Conservation (phyloP, 2,888 invertebrate genomes). For the Lithophane ornitopus region DNA sequence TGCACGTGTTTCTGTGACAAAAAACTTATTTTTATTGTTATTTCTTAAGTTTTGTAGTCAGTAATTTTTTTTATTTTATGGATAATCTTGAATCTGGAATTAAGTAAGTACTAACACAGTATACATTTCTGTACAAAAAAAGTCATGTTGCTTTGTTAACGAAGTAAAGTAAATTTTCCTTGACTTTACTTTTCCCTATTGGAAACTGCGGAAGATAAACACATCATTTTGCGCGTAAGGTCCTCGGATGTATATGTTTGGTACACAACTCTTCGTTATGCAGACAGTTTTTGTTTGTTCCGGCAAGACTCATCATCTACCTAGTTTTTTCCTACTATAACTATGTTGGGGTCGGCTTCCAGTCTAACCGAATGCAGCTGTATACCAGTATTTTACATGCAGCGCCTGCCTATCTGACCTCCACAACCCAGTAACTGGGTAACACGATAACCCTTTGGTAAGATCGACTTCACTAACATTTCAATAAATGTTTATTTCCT, state of each 20-base stretch:
- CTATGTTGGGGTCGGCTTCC: too few species aligned
- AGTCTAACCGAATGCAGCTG: too few species aligned
- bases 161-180: background rate
- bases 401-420: too few species aligned
- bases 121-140: background rate
- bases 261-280: slow-evolving; percentile 42
- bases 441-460: too few species aligned
- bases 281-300: slow-evolving; percentile 48
- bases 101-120: background rate
- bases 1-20: too few species aligned
- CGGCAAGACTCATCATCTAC: slow-evolving; percentile 20
- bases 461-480: too few species aligned
- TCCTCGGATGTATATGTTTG: slow-evolving; percentile 47
- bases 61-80: background rate
- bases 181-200: slow-evolving; percentile 1
- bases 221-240: slow-evolving; percentile 11
- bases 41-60: background rate
- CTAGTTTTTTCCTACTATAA: too few species aligned
- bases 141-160: background rate
- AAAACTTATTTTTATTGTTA: background rate
- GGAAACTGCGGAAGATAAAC: slow-evolving; percentile 46
- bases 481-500: too few species aligned
- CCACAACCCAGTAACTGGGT: too few species aligned
- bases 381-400: too few species aligned
- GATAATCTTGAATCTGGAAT: too few species aligned